Base-by-base conservation (phyloP, 2,113 vertebrate species). In the Anser brachyrhynchus region DNA sequence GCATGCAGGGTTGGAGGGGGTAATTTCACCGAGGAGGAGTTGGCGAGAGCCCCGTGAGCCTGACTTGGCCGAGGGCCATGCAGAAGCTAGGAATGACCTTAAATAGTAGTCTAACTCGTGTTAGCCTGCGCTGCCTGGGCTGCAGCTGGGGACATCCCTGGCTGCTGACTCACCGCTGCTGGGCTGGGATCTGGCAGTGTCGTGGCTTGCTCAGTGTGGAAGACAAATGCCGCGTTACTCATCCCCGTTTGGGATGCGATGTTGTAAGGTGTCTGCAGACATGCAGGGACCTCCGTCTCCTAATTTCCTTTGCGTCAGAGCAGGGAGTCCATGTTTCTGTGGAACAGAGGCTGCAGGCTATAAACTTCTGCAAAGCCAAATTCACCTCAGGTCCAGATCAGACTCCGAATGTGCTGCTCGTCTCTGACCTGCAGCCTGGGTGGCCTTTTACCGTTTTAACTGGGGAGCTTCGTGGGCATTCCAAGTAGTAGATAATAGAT, bases 51-150 rank as follows among this genome's bases (percentile, higher is more conserved):
- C 77, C 41, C 51, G 69, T 0, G 0, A 33, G n/a, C 55, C 75
- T 6, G 66, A 77, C 49, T 81, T 97, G 96, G 95, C 87, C 14
- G 5, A 11, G 6, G 81, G 94, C 96, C 95, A 89, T 0, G 71
- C 90, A 96, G 94, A 91, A 94, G 87, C 92, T 76, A 20, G 33
- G 84, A 78, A 95, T 95, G 93, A 84, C 92, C 89, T 87, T 89
- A 93, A 96, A 95, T 93, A 96, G 92, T 92, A 80, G 85, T 86
- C 41, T 12, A 54, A 26, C 93, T 46, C 66, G 90, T 59, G 73
- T 65, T 73, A 74, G 89, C 72, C 9, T 92, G 84, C 58, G 88
- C 55, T 84, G 87, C 73, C 84, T 79, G 84, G 26, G 7, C 7
- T 4, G 73, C 69, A 41, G 80, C 35, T 14, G 2, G 55, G 87